Conservation (phyloP, 2,888 invertebrate species). For the Deilephila elpenor region DNA sequence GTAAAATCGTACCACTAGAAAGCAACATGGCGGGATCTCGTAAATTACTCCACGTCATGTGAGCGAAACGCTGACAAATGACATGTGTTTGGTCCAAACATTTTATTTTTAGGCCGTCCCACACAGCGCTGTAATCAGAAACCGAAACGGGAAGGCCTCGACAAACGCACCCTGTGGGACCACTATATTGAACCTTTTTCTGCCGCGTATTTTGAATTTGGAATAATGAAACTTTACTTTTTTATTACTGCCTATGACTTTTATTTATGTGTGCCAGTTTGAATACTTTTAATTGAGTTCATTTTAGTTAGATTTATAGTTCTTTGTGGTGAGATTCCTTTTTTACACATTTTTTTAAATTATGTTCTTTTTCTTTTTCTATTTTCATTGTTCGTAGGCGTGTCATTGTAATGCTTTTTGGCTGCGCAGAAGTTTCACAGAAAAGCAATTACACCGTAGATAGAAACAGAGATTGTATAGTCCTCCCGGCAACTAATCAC, state of each 20-base stretch:
- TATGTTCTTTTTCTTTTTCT: not conserved
- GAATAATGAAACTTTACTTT: constrained; percentile 33
- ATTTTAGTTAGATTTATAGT: not conserved
- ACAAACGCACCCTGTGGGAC: constrained; percentile 27
- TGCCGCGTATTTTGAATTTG: constrained; percentile 35
- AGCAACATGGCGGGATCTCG: constrained; percentile 60
- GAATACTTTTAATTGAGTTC: constrained; percentile 7
- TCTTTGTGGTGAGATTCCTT: not conserved
- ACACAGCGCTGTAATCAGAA: constrained; percentile 61
- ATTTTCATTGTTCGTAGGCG: not conserved
- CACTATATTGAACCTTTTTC: constrained; percentile 26
- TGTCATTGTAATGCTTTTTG: too few species aligned
- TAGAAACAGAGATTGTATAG: too few species aligned
- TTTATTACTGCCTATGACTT: constrained; percentile 26
- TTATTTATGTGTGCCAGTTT: constrained; percentile 22
- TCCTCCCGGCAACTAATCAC: too few species aligned
- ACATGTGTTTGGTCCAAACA: constrained; percentile 66
- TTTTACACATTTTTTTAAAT: not conserved
- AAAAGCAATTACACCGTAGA: too few species aligned
- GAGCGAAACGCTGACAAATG: constrained; percentile 77
- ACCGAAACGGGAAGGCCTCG: constrained; percentile 44
- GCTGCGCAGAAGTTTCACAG: too few species aligned
- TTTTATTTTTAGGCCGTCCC: constrained; percentile 70
- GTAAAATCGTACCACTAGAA: constrained; percentile 34
- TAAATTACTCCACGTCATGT: constrained; percentile 70